Evolutionary conservation across 2,888 invertebrate genomes (phyloP).

Genomic region (Augiades crinisus): DNA sequence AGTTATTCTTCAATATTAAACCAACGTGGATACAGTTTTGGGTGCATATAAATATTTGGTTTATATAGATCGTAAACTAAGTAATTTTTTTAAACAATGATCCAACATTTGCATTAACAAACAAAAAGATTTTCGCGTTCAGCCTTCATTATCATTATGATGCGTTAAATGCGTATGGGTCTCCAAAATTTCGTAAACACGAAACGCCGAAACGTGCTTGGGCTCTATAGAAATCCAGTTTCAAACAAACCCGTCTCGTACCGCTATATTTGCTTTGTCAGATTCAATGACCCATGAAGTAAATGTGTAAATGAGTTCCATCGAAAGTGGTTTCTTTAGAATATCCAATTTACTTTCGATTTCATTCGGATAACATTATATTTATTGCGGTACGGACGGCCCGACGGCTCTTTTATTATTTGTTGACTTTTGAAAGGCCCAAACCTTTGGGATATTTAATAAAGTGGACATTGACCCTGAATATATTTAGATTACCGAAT

Average conservation of each 20-base stretch:
- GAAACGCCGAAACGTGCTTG: constrained; percentile 15
- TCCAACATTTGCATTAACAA: too few species aligned
- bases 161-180: background rate
- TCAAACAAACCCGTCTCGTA: constrained; percentile 28
- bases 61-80: too few species aligned
- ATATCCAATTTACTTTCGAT: constrained; percentile 35
- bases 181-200: constrained; percentile 17
- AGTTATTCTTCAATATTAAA: too few species aligned
- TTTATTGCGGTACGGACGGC: constrained; percentile 26
- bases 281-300: constrained; percentile 25
- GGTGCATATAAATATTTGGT: too few species aligned
- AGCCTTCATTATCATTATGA: background rate
- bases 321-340: constrained; percentile 39
- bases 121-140: too few species aligned
- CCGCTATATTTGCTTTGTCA: constrained; percentile 31
- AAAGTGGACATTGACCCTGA: background rate
- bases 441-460: background rate
- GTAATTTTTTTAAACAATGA: too few species aligned
- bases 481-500: too few species aligned
- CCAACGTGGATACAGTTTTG: too few species aligned
- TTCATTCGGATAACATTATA: constrained; percentile 32
- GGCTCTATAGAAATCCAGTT: constrained; percentile 32
- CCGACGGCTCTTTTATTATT: background rate
- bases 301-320: constrained; percentile 29
- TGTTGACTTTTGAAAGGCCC: background rate